Evolutionary conservation across 2,888 invertebrate species (phyloP).

Genomic region (Pteria penguin): DNA sequence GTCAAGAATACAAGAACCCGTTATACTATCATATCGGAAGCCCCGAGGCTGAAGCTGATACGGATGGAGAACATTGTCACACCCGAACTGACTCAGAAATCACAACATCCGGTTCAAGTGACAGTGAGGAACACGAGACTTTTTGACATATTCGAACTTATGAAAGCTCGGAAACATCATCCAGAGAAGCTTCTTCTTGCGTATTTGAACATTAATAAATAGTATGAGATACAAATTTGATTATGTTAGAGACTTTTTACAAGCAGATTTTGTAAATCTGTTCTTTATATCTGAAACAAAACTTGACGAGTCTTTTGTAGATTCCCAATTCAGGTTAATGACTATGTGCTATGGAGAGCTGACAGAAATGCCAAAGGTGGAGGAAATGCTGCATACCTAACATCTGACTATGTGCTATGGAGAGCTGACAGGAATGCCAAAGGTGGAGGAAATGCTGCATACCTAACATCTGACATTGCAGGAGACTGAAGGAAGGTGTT

Average conservation of each 20-base stretch:
- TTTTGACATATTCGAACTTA: neutral
- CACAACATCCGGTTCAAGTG: too few relatives aligned
- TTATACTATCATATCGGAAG: too few relatives aligned
- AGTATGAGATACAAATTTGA: constrained; percentile 28
- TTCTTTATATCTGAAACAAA: constrained; percentile 39
- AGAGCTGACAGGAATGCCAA: constrained; percentile 23
- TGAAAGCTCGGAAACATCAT: neutral
- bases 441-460: constrained; percentile 26
- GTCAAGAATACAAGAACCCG: too few relatives aligned
- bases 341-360: constrained; percentile 31
- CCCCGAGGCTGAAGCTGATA: too few relatives aligned
- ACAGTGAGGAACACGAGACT: too few relatives aligned
- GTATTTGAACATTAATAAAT: constrained; percentile 31
- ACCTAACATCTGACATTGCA: constrained; percentile 30
- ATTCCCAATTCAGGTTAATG: constrained; percentile 31
- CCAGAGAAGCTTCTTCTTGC: constrained; percentile 13
- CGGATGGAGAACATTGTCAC: too few relatives aligned
- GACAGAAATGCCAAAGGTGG: constrained; percentile 27
- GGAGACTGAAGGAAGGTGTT: constrained; percentile 24
- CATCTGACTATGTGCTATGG: constrained; percentile 33
- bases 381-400: constrained; percentile 25
- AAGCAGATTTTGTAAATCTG: constrained; percentile 12
- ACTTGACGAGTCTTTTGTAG: constrained; percentile 32
- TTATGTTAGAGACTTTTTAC: constrained; percentile 10
- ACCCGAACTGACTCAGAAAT: too few relatives aligned